phyloP scores from a whole-genome alignment of 1,140 invertebrate genomes.

The Meloidogyne chitwoodi region DNA sequence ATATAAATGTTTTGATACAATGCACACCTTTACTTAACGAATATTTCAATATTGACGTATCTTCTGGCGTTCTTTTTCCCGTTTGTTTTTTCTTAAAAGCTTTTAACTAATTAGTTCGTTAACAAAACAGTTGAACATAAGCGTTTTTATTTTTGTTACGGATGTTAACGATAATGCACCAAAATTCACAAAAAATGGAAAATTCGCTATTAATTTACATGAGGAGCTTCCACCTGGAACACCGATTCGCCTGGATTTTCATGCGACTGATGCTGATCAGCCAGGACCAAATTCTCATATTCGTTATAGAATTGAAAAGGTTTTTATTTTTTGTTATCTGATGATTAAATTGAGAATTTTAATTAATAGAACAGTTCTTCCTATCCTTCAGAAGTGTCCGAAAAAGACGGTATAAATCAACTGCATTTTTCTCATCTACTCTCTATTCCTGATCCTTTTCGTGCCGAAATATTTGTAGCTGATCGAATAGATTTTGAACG shows the following conservation, averaged over 20 bases:
- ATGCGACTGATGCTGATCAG: constrained; percentile 81
- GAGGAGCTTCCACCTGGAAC: constrained; percentile 75
- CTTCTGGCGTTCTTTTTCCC: not conserved
- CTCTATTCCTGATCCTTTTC: constrained; percentile 41
- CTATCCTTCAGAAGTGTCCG: not conserved
- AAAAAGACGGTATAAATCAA: not conserved
- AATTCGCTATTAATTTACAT: constrained; percentile 82
- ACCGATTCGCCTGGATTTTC: constrained; percentile 77
- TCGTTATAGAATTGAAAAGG: constrained; percentile 68
- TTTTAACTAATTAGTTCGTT: not conserved
- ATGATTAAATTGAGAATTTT: too few species aligned
- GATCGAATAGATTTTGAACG: constrained; percentile 47
- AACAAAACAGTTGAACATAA: constrained; percentile 42
- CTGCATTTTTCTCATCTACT: constrained; percentile 23
- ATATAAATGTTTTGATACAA: constrained; percentile 46
- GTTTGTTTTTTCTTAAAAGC: not conserved
- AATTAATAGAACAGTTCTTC: not conserved
- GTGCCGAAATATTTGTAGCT: constrained; percentile 34
- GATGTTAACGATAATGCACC: constrained; percentile 91
- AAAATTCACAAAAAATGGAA: constrained; percentile 75
- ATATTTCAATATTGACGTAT: not conserved
- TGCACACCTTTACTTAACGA: constrained; percentile 25
- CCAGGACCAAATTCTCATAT: constrained; percentile 87
- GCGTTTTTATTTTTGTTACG: constrained; percentile 72
- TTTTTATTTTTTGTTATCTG: not conserved